These are phyloP conservation scores for Percopsis omiscomaycus DNA, from an alignment of 2,797 vertebrate genomes.

Conservation along the genomic window DNA sequence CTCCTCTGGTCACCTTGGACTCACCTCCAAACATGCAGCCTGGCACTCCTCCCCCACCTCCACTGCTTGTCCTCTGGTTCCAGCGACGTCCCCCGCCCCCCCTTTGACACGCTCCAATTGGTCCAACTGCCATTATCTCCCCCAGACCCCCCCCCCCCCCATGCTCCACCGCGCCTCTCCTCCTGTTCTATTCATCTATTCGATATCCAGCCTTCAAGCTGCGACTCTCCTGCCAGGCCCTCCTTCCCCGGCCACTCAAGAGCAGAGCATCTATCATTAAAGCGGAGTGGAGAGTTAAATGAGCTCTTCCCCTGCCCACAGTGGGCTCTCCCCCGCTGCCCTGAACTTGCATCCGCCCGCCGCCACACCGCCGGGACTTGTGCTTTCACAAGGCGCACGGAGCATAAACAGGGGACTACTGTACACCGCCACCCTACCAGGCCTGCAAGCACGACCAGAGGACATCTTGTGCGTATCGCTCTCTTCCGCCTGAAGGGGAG, in stretches of 20 bases:
- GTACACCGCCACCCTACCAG: too few relatives aligned
- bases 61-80: constrained; percentile 23
- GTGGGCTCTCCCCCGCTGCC: constrained; percentile 36
- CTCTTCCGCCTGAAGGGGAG: too few relatives aligned
- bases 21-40: constrained; percentile 71
- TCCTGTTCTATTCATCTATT: too few relatives aligned
- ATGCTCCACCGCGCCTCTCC: neutral
- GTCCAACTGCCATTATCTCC: constrained; percentile 45
- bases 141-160: constrained; percentile 17
- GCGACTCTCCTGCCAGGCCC: too few relatives aligned
- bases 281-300: constrained; percentile 63
- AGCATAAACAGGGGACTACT: too few relatives aligned
- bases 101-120: constrained; percentile 46
- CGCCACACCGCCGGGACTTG: constrained; percentile 29
- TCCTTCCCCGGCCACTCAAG: constrained; percentile 44
- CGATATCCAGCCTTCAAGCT: constrained; percentile 8
- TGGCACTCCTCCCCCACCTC: constrained; percentile 32
- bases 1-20: constrained; percentile 71
- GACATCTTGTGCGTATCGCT: too few relatives aligned
- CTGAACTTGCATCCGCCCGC: constrained; percentile 41
- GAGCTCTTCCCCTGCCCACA: constrained; percentile 23
- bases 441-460: too few relatives aligned
- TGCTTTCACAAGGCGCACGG: neutral
- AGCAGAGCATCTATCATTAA: constrained; percentile 71
- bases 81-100: constrained; percentile 39